Evolutionary conservation across 2,113 vertebrate species (phyloP), one percentile per base, ranked within the genome.

Genomic region (Pteropus alecto): DNA sequence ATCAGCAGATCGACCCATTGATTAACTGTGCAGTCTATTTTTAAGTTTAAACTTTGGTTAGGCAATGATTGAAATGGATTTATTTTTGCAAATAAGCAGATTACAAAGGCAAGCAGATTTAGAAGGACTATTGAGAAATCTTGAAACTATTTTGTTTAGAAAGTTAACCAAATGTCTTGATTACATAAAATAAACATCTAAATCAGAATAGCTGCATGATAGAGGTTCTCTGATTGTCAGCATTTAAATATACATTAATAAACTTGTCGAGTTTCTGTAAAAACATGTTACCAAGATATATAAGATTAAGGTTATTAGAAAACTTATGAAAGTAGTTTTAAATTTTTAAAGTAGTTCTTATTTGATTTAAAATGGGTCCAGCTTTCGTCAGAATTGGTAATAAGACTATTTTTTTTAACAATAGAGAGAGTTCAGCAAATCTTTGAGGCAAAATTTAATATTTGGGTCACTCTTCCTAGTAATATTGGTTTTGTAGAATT

Each of bases 41-140:
- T 97, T 95, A 97, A 93, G 68, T 96, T 96, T 92, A 96, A 93
- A 93, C 97, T 94, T 94, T 97, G 96, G 28, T n/a, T 86, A 79
- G 73, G 82, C 51, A 95, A 63, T 89, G 92, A 92, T 63, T 95
- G 92, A 95, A 92, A 93, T 21, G 21, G 68, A 95, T 65, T 96
- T 89, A 56, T 93, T 97, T 97, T 90, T 95, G 92, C 56, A 95
- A 95, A 87, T 10, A 93, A 78, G 86, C 56, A 63, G 76, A 92
- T 95, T 92, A 63, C 16, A 81, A 38, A 95, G 51, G 58, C 65
- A 95, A 76, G 73, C 58, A 90, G 46, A 15, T 60, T 95, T 84
- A 87, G 76, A 95, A 95, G 46, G 43, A 90, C 79, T 84, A 15
- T 38, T 87, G 93, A 90, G 84, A 90, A 93, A 94, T 51, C 38